Base-by-base conservation (phyloP, 37 sponge, comb jelly and placozoan species). In the Bolinopsis microptera region DNA sequence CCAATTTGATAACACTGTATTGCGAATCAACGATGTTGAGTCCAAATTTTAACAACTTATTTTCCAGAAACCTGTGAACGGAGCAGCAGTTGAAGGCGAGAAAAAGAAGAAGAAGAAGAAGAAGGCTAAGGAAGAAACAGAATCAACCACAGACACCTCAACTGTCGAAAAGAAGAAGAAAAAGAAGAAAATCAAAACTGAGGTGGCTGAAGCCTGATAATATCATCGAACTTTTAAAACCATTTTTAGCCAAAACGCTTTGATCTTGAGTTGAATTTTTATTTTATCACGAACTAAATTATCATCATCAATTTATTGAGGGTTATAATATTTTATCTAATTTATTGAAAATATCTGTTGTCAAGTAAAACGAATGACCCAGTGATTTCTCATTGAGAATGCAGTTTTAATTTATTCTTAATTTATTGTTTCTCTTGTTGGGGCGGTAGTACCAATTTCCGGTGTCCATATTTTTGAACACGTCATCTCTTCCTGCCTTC, bases 111-210 rank as follows among this genome's bases (percentile, higher is more conserved):
- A 92, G 69, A 92, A 92, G 68, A 92, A 92, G 69, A 92, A 83
- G 37, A 83, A 83, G 35, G 48, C 28, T 21, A 92, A 92, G 92
- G 69, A 31, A 40, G 92, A 92, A 28, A 21, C 33, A 5, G 92
- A 30, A 1, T 27, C 86, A 3, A 2, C 86, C 21, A 22, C 69
- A 92, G 92, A 41, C 3, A 92, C 69, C 8, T 26, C 92, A 32
- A 32, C 92, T 69, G 33, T 30, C 3, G 69, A 92, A 68, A 37
- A 34, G 68, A 94, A 94, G 93, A 95, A 94, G 70, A 83, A 93
- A 27, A 95, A 95, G 93, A 83, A 93, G 83, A 86, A 92, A 30
- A 88, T 94, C 8, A 80, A 94, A 34, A 92, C n/a, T 32, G 94
- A 93, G 35, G 25, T 16, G 28, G 93, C 33, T n/a, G 93, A 70